These are phyloP conservation scores for Phengaris arion DNA, from an alignment of 2,888 invertebrate species.

Conservation along the genomic window DNA sequence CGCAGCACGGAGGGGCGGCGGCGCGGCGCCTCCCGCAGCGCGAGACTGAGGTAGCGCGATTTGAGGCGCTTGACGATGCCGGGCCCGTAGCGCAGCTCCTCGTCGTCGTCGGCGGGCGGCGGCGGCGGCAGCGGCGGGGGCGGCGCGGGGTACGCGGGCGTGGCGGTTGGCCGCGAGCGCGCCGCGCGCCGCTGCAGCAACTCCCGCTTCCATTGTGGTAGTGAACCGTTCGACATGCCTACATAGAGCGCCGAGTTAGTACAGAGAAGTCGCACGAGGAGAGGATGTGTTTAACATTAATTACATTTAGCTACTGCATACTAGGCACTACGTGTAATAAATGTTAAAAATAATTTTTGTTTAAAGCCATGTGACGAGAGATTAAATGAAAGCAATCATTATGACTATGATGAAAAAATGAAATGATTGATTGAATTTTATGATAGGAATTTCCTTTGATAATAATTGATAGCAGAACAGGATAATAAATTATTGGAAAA, in stretches of 20 bases:
- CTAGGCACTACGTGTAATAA: neutral
- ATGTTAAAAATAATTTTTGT: neutral
- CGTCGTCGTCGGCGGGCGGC: constrained; percentile 66
- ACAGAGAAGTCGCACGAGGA: neutral
- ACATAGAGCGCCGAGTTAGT: constrained; percentile 35
- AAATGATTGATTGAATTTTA: neutral
- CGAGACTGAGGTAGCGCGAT: constrained; percentile 91
- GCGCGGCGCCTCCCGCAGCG: constrained; percentile 86
- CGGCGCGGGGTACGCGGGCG: constrained; percentile 50
- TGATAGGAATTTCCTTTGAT: neutral
- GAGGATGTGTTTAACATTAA: neutral
- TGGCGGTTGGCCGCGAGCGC: constrained; percentile 49
- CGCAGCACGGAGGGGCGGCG: constrained; percentile 86
- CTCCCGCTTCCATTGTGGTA: constrained; percentile 92
- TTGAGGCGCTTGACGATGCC: constrained; percentile 93
- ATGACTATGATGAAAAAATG: neutral
- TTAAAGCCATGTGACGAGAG: neutral
- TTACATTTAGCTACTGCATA: neutral
- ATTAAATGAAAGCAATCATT: neutral
- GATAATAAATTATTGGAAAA: no score
- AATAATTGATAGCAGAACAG: neutral
- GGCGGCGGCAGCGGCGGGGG: constrained; percentile 55
- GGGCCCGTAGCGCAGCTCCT: constrained; percentile 93
- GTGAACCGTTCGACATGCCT: constrained; percentile 69
- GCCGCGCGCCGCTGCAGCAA: constrained; percentile 86